Conservation (phyloP, 2,113 vertebrate genomes). For the Raja brachyura region DNA sequence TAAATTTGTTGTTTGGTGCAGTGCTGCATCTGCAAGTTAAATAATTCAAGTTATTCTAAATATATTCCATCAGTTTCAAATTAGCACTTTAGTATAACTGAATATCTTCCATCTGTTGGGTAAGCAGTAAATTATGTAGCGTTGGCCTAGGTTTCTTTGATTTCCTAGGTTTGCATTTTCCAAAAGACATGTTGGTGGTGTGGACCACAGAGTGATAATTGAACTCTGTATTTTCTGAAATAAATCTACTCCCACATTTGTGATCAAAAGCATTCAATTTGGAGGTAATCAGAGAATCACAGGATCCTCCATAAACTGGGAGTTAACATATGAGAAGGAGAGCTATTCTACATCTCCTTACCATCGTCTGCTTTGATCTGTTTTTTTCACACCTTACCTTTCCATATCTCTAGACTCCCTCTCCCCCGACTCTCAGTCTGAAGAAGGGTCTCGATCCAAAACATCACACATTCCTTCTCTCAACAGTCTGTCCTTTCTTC, state of each 20-base stretch:
- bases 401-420: no score
- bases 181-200: background rate
- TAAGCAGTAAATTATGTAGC: background rate
- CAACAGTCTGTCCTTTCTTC: no score
- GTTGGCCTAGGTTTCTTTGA: background rate
- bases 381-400: no score
- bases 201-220: background rate
- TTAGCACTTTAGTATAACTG: background rate
- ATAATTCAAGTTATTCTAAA: constrained; percentile 28
- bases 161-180: background rate
- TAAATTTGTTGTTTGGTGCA: constrained; percentile 6
- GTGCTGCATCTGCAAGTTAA: background rate
- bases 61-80: constrained; percentile 37
- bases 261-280: background rate
- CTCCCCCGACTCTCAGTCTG: no score
- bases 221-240: background rate
- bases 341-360: background rate
- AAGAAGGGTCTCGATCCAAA: no score
- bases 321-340: background rate
- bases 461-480: no score
- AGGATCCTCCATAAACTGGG: background rate
- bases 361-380: no score
- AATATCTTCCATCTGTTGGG: constrained; percentile 17
- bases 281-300: background rate
- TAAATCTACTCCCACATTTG: background rate